These are phyloP conservation scores for Choloepus hoffmanni DNA, from an alignment of 2,113 vertebrate species.

Conservation along the genomic window DNA sequence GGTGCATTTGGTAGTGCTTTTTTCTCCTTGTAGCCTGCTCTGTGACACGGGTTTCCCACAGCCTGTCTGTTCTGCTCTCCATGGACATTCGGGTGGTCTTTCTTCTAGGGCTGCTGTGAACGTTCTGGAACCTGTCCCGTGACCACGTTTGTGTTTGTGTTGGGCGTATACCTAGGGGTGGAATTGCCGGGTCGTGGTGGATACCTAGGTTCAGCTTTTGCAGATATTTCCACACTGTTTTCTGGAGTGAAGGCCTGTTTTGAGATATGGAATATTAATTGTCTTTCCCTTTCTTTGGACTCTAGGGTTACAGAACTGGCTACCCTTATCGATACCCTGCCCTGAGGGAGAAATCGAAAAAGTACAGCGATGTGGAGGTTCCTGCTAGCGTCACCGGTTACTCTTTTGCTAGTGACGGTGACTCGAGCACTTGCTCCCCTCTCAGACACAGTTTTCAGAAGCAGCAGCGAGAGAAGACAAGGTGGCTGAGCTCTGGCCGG, in stretches of 20 bases:
- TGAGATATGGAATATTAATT: constrained; percentile 22
- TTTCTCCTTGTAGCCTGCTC: fast-evolving
- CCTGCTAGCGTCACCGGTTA: constrained; percentile 94
- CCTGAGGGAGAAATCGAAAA: constrained; percentile 97
- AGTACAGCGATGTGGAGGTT: constrained; percentile 95
- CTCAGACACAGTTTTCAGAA: constrained; percentile 99
- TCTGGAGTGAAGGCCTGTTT: not conserved
- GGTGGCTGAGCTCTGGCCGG: constrained; percentile 96
- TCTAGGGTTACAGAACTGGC: constrained; percentile 97
- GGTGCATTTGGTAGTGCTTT: not conserved
- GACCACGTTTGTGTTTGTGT: fast-evolving
- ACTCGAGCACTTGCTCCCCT: constrained; percentile 97
- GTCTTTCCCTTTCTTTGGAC: constrained; percentile 45
- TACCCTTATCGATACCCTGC: constrained; percentile 98
- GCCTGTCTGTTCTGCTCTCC: fast-evolving
- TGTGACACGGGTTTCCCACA: fast-evolving
- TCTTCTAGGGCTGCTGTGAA: not conserved
- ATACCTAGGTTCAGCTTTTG: fast-evolving
- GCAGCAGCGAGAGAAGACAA: constrained; percentile 98
- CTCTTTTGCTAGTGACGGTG: constrained; percentile 95
- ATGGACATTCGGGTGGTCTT: not conserved
- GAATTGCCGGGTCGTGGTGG: fast-evolving
- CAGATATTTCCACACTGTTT: fast-evolving
- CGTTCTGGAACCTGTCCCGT: fast-evolving
- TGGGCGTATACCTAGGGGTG: fast-evolving